These are phyloP conservation scores for Limenitis camilla DNA, from an alignment of 2,888 invertebrate genomes.

Conservation along the genomic window DNA sequence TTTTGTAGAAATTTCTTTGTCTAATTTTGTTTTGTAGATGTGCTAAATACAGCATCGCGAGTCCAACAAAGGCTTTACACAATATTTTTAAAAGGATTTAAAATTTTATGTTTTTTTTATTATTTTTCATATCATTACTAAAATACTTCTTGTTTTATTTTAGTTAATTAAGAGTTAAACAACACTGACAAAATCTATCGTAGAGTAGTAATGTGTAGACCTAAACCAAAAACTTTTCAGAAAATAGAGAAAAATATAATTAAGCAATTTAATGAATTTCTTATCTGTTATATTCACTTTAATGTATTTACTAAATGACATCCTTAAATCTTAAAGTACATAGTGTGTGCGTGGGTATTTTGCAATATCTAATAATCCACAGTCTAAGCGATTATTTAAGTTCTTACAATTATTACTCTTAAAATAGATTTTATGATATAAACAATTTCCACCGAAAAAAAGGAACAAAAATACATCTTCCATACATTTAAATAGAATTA, in stretches of 20 bases:
- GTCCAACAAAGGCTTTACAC: background rate
- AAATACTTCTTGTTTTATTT: too few relatives aligned
- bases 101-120: too few relatives aligned
- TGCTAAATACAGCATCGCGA: conserved; percentile 1
- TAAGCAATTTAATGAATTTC: background rate
- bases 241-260: background rate
- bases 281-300: background rate
- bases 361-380: conserved; percentile 46
- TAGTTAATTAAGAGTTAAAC: background rate
- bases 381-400: conserved; percentile 43
- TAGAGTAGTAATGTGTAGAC: background rate
- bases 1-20: too few relatives aligned
- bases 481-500: conserved; percentile 4
- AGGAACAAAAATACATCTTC: background rate
- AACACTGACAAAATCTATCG: background rate
- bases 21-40: background rate
- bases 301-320: conserved; percentile 20
- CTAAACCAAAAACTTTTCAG: too few relatives aligned
- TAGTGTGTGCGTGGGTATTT: conserved; percentile 56
- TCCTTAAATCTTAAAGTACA: conserved; percentile 29
- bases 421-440: conserved; percentile 7
- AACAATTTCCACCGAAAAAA: background rate
- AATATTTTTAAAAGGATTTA: background rate
- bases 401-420: conserved; percentile 25
- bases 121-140: too few relatives aligned